A percentile compares a stretch with the other conserved stretches of the same genome.
Evolutionary conservation across 1,140 invertebrate species (phyloP).

Genomic region (Drosophila subpulchrella): DNA sequence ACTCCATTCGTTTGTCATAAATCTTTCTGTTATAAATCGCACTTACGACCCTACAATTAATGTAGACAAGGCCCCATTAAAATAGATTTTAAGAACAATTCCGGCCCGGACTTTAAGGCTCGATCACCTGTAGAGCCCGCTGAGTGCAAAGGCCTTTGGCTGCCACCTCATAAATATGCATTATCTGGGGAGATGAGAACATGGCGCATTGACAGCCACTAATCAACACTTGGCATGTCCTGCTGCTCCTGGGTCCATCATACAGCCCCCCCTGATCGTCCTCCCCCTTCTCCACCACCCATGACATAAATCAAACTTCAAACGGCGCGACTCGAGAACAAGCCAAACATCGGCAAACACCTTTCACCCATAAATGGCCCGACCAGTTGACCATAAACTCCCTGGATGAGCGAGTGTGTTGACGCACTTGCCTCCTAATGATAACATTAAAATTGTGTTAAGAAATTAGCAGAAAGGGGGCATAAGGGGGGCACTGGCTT

Average conservation of each 20-base stretch:
- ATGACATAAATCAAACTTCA: slow-evolving; percentile 73
- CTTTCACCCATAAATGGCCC: slow-evolving; percentile 78
- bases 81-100: not conserved
- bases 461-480: slow-evolving; percentile 68
- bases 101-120: not conserved
- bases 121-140: slow-evolving; percentile 1
- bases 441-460: slow-evolving; percentile 84
- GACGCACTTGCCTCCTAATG: slow-evolving; percentile 74
- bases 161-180: slow-evolving; percentile 28
- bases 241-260: slow-evolving; percentile 31
- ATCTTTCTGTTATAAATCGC: not conserved
- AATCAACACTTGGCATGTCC: slow-evolving; percentile 52
- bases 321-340: slow-evolving; percentile 48
- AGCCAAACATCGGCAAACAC: slow-evolving; percentile 37
- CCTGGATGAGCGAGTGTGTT: slow-evolving; percentile 29
- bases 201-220: slow-evolving; percentile 14
- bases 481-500: not conserved
- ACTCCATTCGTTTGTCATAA: not conserved
- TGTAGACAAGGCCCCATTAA: not conserved
- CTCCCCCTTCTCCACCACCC: not conserved
- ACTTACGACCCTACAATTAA: not conserved
- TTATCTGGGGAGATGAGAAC: not conserved
- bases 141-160: not conserved
- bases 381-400: slow-evolving; percentile 54
- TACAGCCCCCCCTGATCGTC: not conserved